Evolutionary conservation across 2,113 vertebrate genomes (phyloP), one percentile per base, ranked within the genome.

Genomic region (Misgurnus anguillicaudatus): DNA sequence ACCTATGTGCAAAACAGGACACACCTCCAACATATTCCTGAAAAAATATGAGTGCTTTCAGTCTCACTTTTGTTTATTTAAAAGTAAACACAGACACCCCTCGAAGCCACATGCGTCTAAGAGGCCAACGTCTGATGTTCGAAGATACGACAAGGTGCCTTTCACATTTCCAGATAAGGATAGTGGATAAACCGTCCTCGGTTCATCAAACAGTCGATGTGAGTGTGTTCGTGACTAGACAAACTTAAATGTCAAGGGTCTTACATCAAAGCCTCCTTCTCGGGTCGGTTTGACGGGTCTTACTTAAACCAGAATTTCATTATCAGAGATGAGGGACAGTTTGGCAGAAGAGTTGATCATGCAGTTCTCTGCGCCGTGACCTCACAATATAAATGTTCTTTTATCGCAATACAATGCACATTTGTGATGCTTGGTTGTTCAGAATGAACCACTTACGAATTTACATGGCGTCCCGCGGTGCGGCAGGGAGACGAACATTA

Each of bases 221-320:
- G n/a, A 48, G 65, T 47, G 58, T 42, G 6, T 70, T 42, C 14
- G 2, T 16, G 9, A 82, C 3, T 17, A 76, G 65, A 57, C 60
- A 66, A 80, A 36, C 39, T 60, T 80, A 72, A 64, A 84, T 71
- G 80, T 78, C 78, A 78, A 75, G 60, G 57, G 64, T 75, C 62
- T 67, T 5, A 60, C 71, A 47, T 76, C 38, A 83, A 79, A 74
- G 62, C 77, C 19, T 58, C 24, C 13, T 48, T 70, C 42, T 1
- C 58, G 55, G 69, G 10, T 24, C 36, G 39, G 10, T 64, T 58
- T 65, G 55, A 72, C 11, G 9, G 36, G 42, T 36, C 3, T 19
- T 36, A 66, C 60, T 45, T 73, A n/a, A n/a, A 68, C 53, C 61
- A 51, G 63, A 73, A 62, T 67, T 69, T 60, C 64, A 75, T 65